Evolutionary conservation across 2,888 invertebrate species (phyloP).

Genomic region (Zele albiditarsus): DNA sequence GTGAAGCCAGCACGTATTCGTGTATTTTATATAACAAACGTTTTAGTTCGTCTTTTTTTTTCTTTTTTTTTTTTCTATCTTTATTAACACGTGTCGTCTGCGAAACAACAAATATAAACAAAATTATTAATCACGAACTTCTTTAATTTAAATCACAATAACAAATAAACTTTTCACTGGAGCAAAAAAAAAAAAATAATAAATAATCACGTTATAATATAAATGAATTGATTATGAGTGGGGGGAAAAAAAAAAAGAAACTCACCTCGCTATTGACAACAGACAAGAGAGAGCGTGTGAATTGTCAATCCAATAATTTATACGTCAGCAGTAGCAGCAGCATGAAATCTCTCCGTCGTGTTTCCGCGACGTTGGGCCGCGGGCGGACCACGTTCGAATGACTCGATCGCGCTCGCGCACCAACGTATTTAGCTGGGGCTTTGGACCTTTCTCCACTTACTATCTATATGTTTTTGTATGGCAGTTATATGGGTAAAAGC

Average conservation of each 20-base stretch:
- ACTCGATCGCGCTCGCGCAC: slow-evolving; percentile 63
- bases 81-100: slow-evolving; percentile 45
- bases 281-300: not conserved
- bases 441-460: slow-evolving; percentile 49
- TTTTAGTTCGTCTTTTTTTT: not conserved
- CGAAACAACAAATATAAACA: not conserved
- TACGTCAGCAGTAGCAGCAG: not conserved
- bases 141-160: not conserved
- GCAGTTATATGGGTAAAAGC: slow-evolving; percentile 55
- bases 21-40: not conserved
- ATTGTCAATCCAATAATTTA: slow-evolving; percentile 18
- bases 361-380: slow-evolving; percentile 53
- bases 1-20: slow-evolving; percentile 53
- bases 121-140: not conserved
- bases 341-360: not conserved
- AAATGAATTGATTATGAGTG: not conserved
- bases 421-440: slow-evolving; percentile 65
- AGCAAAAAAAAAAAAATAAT: not conserved
- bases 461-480: slow-evolving; percentile 28
- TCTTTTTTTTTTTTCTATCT: too few relatives aligned
- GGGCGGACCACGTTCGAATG: slow-evolving; percentile 70
- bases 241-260: not conserved
- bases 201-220: not conserved
- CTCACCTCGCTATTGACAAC: slow-evolving; percentile 8
- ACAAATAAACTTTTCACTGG: not conserved